Conservation (phyloP, 2,113 vertebrate species). For the Cochlearius cochlearius region DNA sequence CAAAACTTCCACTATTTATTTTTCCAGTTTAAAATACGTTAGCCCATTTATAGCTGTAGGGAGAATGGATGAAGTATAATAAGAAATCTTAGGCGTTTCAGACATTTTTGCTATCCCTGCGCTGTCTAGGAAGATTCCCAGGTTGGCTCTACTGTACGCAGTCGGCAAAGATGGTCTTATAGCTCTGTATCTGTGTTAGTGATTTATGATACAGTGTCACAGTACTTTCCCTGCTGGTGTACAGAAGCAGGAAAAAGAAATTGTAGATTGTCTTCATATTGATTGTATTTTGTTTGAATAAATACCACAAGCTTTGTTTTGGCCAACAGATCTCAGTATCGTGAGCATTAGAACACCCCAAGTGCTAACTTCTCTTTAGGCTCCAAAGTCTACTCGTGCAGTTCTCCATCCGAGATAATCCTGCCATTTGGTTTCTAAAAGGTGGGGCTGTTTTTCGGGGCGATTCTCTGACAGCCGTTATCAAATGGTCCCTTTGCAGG, state of each 20-base stretch:
- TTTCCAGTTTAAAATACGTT: not conserved
- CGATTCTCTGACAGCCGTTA: not conserved
- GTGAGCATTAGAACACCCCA: not conserved
- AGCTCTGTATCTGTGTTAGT: not conserved
- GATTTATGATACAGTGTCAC: slow-evolving; percentile 10
- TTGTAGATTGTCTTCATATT: slow-evolving; percentile 12
- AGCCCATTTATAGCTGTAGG: not conserved
- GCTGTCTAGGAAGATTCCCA: not conserved
- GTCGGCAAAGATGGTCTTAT: slow-evolving; percentile 19
- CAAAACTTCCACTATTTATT: not conserved
- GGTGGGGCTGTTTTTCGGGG: not conserved
- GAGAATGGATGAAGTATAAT: not conserved
- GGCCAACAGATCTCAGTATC: not conserved
- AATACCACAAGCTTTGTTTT: slow-evolving; percentile 18
- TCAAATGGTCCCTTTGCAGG: not conserved
- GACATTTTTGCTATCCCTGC: not conserved
- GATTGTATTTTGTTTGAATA: slow-evolving; percentile 20
- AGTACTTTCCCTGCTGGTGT: not conserved
- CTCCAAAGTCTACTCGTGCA: not conserved
- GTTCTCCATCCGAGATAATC: not conserved
- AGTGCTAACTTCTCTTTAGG: not conserved
- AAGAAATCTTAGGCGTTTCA: not conserved
- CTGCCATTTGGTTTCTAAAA: not conserved
- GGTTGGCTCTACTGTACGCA: not conserved
- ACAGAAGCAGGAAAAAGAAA: slow-evolving; percentile 19